Conservation (phyloP, 1,140 invertebrate species). For the Archivesica marissinica region DNA sequence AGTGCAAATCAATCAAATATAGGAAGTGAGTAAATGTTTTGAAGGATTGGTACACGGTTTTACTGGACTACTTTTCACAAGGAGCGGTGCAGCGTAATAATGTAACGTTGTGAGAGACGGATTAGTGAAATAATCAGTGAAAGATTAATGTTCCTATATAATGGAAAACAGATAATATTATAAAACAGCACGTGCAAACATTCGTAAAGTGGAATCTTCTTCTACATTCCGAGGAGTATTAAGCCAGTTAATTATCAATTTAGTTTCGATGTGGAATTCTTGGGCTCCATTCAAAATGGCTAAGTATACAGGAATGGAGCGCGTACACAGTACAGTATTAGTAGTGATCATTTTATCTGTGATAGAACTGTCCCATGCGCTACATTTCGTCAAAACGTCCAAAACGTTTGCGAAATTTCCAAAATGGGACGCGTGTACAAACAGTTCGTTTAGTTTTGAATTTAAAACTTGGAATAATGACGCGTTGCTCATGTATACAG, state of each 20-base stretch:
- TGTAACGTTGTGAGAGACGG: not conserved
- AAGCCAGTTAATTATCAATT: not conserved
- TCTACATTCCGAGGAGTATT: conserved; percentile 26
- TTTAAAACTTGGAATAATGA: conserved; percentile 73
- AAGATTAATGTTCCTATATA: not conserved
- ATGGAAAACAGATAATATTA: not conserved
- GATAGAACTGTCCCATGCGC: conserved; percentile 20
- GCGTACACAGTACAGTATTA: conserved; percentile 9
- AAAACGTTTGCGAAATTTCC: conserved; percentile 77
- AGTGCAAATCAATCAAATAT: not conserved
- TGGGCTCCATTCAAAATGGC: not conserved
- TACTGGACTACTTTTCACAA: conserved; percentile 1
- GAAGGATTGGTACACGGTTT: not conserved
- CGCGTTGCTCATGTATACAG: conserved; percentile 79
- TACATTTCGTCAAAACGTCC: conserved; percentile 63
- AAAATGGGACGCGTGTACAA: conserved; percentile 80
- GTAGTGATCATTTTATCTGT: conserved; percentile 15
- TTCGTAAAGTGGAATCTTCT: not conserved
- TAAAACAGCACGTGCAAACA: not conserved
- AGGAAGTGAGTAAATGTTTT: conserved; percentile 19
- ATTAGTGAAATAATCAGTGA: not conserved
- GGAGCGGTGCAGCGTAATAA: not conserved
- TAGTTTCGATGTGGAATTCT: not conserved
- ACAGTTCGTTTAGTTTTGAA: conserved; percentile 79
- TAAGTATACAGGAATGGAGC: conserved; percentile 5